Evolutionary conservation across 1,140 invertebrate genomes (phyloP).

Genomic region (Epicauta chinensis): DNA sequence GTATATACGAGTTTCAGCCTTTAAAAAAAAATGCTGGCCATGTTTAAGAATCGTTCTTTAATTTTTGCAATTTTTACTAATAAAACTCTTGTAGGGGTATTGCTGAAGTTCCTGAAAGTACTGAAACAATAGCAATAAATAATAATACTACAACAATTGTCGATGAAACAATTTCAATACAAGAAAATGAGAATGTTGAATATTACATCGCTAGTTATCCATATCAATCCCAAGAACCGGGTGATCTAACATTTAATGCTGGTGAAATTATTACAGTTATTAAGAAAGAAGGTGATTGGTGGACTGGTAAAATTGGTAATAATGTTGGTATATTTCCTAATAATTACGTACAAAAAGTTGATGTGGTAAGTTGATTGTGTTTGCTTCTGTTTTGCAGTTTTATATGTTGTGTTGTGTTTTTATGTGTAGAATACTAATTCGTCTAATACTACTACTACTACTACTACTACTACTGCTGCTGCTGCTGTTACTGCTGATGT

Average conservation of each 20-base stretch:
- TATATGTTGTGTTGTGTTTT: conserved; percentile 13
- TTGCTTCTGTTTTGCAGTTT: neutral
- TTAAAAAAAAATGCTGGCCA: too few relatives aligned
- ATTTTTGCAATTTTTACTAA: neutral
- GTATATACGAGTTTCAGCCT: too few relatives aligned
- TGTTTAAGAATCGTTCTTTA: too few relatives aligned
- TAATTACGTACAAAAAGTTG: conserved; percentile 75
- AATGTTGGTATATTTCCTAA: conserved; percentile 86
- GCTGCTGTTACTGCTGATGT: neutral
- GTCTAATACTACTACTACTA: conserved; percentile 16
- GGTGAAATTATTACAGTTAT: conserved; percentile 85
- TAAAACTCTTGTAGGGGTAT: conserved; percentile 47
- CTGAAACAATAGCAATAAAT: conserved; percentile 30
- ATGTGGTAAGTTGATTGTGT: conserved; percentile 43
- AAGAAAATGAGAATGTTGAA: conserved; percentile 50
- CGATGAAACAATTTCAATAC: conserved; percentile 11
- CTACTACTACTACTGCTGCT: conserved; percentile 20
- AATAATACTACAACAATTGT: conserved; percentile 16
- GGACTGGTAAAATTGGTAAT: conserved; percentile 82
- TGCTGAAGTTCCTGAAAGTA: conserved; percentile 66
- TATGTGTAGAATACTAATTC: conserved; percentile 12
- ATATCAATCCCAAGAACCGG: conserved; percentile 80
- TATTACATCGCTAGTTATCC: conserved; percentile 81
- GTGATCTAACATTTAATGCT: conserved; percentile 86
- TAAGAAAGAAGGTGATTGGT: conserved; percentile 95